Evolutionary conservation across 1,140 invertebrate genomes (phyloP), one percentile per base, ranked within the genome.

Genomic region (Ceratosolen solmsi): DNA sequence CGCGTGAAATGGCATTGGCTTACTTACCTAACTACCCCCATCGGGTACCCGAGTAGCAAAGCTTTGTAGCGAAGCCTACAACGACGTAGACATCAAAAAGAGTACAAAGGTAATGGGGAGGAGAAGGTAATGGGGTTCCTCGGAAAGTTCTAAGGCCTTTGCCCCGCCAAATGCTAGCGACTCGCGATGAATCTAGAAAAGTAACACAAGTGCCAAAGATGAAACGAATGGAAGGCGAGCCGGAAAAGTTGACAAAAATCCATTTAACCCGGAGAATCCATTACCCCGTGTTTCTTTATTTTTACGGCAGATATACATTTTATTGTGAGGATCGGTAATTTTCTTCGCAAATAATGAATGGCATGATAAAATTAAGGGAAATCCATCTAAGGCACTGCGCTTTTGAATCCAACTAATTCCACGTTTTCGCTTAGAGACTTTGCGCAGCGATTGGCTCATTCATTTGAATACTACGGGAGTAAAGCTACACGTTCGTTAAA

Each of bases 231-330:
- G 36, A 63, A 76, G 33, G 56, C 25, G 73, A 75, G 74, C 3
- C n/a, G 68, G 8, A 17, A 36, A 60, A 33, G 73, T 17, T 36
- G 51, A 58, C 30, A 75, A 75, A 75, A 75, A 79, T 71, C 65
- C 68, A 71, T 41, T 71, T 58, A 72, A 72, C 68, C 76, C 63
- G 30, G 30, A 54, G 63, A 78, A 68, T 25, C 58, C 38, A 63
- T 63, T 76, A 76, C 58, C 9, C 22, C 15, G 1, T 60, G 58
- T 56, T 49, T 76, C 36, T 63, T 76, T 76, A 63, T 65, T 76
- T 76, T 74, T 54, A 22, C 30, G 1, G 17, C 13, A 22, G 25
- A 72, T 25, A 17, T 36, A 56, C 51, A 51, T 33, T 56, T 74
- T 33, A 56, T 56, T 33, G 25, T 51, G 17, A 27, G 49, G 1